Evolutionary conservation across 2,888 invertebrate genomes (phyloP).

Genomic region (Caradrina clavipalpis): DNA sequence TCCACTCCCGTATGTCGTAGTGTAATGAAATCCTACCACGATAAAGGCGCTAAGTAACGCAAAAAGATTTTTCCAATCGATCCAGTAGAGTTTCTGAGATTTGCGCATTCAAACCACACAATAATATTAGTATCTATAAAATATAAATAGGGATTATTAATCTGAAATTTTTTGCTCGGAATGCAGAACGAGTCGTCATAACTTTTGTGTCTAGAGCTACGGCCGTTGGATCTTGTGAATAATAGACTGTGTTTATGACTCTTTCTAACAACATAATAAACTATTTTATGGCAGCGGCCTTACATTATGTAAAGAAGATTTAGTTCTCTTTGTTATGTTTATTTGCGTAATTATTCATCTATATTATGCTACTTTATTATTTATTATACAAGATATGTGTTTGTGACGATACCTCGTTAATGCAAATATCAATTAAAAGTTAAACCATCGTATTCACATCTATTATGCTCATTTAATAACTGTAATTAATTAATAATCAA

Average conservation of each 20-base stretch:
- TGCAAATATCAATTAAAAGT: constrained; percentile 18
- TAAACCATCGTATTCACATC: constrained; percentile 9
- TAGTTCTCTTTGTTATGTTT: constrained; percentile 12
- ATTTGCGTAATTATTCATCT: constrained; percentile 19
- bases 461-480: background rate
- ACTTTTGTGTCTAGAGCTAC: background rate
- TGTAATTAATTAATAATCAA: background rate
- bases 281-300: constrained; percentile 25
- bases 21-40: too few relatives aligned
- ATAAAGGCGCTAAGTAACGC: too few relatives aligned
- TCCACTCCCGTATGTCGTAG: too few relatives aligned
- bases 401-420: background rate
- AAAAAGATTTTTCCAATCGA: too few relatives aligned
- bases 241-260: constrained; percentile 13
- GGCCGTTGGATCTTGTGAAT: constrained; percentile 21
- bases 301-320: constrained; percentile 35
- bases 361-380: background rate
- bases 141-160: background rate
- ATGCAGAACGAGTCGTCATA: constrained; percentile 3
- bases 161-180: background rate
- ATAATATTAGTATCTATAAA: too few relatives aligned
- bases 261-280: constrained; percentile 32
- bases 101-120: too few relatives aligned
- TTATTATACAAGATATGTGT: background rate
- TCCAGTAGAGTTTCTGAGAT: too few relatives aligned